Base-by-base conservation (phyloP, 2,888 invertebrate genomes). In the Pandemis corylana region DNA sequence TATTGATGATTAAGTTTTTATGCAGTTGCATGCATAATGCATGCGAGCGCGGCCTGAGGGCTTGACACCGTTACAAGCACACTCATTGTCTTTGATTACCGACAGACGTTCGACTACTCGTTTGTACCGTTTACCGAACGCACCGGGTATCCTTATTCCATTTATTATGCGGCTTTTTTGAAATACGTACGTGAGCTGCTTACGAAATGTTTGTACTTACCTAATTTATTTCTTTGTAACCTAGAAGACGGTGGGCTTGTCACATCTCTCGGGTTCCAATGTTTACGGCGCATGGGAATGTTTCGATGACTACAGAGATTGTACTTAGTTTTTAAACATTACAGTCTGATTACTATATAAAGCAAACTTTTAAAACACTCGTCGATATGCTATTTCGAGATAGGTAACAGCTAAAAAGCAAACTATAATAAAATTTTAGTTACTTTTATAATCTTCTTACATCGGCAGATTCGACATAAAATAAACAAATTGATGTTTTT, bases 41-140 rank as follows among this genome's bases (percentile, higher is more conserved):
- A 88, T 88, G 83, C 49, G 76, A 77, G 80, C 80, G 78, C 82
- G 82, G 86, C 87, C 87, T 80, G 81, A 80, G 83, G 84, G 83
- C 83, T 77, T 81, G 84, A 81, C 87, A 89, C 93, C 91, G 93
- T 92, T 92, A 91, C 86, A 64, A 78, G 53, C 70, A 41, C 62
- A 42, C 75, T 68, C 72, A 77, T 77, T 76, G 77, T 77, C 71
- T 77, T 70, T 71, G 71, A 76, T 72, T 75, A 75, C 72, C 72
- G 72, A 61, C 46, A 71, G 74, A 76, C 59, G 65, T 73, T 72
- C 59, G 63, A 63, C 59, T 74, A 70, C 76, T 75, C 72, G 77
- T 71, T 28, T 73, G 88, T 92, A 91, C 92, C 92, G 92, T 92
- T 93, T 90, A 86, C 85, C 87, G 89, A 89, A 89, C 83, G 75